Evolutionary conservation across 2,797 vertebrate species (phyloP), one percentile per base, ranked within the genome.

Genomic region (Crocidura indochinensis): DNA sequence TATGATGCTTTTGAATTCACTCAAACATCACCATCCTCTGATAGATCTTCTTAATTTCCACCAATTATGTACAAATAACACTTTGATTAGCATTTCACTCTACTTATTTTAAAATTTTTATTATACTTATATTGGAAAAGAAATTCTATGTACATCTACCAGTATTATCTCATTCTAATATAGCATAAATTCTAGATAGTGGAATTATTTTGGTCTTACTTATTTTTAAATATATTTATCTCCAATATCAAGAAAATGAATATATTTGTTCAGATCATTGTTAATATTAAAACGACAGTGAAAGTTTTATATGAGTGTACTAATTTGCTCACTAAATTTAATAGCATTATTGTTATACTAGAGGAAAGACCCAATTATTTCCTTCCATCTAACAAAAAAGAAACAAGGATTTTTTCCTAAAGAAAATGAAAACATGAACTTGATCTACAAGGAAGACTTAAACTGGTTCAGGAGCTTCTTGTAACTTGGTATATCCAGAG

Each of bases 111-210:
- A 46, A 77, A 51, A 19, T 26, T 46, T 74, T 11, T 47, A 60
- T 67, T 60, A 64, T 7, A 11, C 56, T 73, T 91, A 51, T 87
- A 67, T 27, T 53, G 20, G 60, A 72, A 81, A 90, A 78, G 27
- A 85, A 84, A 38, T 49, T 49, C 3, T 65, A 69, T 12, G 0
- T 20, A 10, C 31, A 76, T 71, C 38, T 38, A 38, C 38, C 38
- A 38, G 77, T 74, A 51, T 38, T 72, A 7, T 71, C 49, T 83
- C 17, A 49, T 88, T 82, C 72, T 27, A 64, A 29, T 80, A 87
- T 47, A 65, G 80, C 17, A 2, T 51, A 86, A 80, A 26, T 20
- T 89, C 17, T 14, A 31, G 11, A 69, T 88, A 2, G 19, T 60
- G 53, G 44, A 20, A 75, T 22, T n/a, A 17, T 27, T 72, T 60